These are phyloP conservation scores for Acronicta aceris DNA, from an alignment of 2,888 invertebrate genomes.

Conservation along the genomic window DNA sequence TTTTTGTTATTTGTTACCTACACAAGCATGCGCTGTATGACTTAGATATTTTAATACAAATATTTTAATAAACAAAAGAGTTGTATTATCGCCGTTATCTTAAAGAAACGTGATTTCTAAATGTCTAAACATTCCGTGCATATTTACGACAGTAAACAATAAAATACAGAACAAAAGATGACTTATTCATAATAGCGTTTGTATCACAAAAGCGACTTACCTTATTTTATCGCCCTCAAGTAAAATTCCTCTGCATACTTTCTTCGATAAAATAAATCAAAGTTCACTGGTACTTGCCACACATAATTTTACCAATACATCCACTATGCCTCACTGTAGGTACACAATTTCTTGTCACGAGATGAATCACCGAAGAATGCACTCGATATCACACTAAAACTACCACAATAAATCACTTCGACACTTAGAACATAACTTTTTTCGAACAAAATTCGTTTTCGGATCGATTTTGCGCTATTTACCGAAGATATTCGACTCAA, in stretches of 20 bases:
- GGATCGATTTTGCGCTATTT: constrained; percentile 69
- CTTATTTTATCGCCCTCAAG: constrained; percentile 56
- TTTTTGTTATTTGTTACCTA: constrained; percentile 28
- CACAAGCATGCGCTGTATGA: neutral
- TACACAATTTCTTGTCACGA: constrained; percentile 82
- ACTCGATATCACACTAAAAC: constrained; percentile 72
- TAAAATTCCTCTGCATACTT: constrained; percentile 55
- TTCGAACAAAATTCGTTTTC: constrained; percentile 66
- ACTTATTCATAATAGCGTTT: constrained; percentile 18
- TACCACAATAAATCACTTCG: constrained; percentile 68
- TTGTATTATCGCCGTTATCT: constrained; percentile 35
- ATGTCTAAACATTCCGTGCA: constrained; percentile 27
- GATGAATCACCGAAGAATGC: constrained; percentile 88
- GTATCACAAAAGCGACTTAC: constrained; percentile 46
- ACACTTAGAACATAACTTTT: constrained; percentile 70
- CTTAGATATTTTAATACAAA: constrained; percentile 19
- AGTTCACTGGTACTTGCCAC: constrained; percentile 74
- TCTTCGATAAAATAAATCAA: constrained; percentile 60
- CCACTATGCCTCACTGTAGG: constrained; percentile 70
- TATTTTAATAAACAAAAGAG: constrained; percentile 30
- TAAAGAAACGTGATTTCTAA: constrained; percentile 31
- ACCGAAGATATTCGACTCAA: constrained; percentile 72
- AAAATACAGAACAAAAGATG: constrained; percentile 43
- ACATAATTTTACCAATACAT: constrained; percentile 77
- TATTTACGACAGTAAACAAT: constrained; percentile 28